Evolutionary conservation across 2,888 invertebrate species (phyloP), one percentile per base, ranked within the genome.

Genomic region (Habrosyne pyritoides): DNA sequence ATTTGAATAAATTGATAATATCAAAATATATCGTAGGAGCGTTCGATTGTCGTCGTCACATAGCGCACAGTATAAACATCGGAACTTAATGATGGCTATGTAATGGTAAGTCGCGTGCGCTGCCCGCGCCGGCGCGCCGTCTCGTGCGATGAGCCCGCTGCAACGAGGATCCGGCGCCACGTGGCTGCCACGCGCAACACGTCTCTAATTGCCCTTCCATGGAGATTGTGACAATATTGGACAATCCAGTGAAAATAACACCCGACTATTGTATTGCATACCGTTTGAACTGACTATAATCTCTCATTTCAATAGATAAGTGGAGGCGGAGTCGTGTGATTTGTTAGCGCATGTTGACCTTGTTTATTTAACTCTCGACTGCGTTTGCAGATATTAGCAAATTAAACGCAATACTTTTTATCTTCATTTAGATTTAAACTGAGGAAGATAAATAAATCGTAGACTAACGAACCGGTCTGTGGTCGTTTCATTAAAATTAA

Each of bases 221-320:
- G 79, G 81, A 83, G 84, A 84, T 86, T 89, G 84, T 84, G 88
- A 91, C 91, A 91, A 92, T 91, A 92, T 91, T 91, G 87, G 79
- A 89, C 91, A 91, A 91, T 90, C 89, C 81, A 86, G 87, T 89
- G 90, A 91, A 91, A 91, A 91, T 90, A 91, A 91, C 89, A 89
- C 91, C 87, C 78, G 73, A 77, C 85, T 81, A 75, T 72, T 73
- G 81, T 83, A 77, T 75, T 66, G 73, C 77, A 70, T 78, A 79
- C 68, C 77, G 75, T 77, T 81, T 79, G 75, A 86, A 81, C 86
- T 77, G 80, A 81, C 89, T 82, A 86, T 90, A 91, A 91, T 89
- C 91, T 90, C 91, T 88, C 88, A 91, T 91, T 91, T 90, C 89
- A 89, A 92, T 90, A 91, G 90, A 91, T 92, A 91, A 91, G 89